These are phyloP conservation scores for Drosophila malerkotliana DNA, from an alignment of 1,140 invertebrate genomes.

Conservation along the genomic window DNA sequence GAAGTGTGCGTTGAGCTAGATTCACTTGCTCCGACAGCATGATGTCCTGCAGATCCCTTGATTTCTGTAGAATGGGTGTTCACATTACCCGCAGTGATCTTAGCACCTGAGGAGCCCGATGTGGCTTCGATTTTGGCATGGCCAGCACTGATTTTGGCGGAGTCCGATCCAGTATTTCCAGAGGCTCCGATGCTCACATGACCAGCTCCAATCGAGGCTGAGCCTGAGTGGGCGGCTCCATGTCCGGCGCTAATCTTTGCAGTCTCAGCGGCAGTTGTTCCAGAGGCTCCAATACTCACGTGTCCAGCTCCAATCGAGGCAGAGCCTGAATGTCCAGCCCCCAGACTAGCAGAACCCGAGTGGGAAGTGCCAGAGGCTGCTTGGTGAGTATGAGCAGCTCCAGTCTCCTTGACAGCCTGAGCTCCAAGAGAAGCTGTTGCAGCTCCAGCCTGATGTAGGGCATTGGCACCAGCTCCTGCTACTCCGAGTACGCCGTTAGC, in stretches of 20 bases:
- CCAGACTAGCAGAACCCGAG: not conserved
- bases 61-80: not conserved
- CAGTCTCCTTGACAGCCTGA: not conserved
- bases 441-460: not conserved
- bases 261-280: not conserved
- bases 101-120: not conserved
- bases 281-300: not conserved
- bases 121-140: not conserved
- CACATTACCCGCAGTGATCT: not conserved
- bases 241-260: not conserved
- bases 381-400: not conserved
- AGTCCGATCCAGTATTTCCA: not conserved
- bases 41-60: not conserved
- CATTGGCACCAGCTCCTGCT: slow-evolving; percentile 5
- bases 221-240: not conserved
- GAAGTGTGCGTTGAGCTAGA: not conserved
- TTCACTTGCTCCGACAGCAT: not conserved
- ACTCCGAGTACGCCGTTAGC: not conserved
- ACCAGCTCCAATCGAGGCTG: not conserved
- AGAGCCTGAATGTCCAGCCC: not conserved
- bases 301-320: not conserved
- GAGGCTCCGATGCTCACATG: slow-evolving; percentile 9
- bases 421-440: not conserved
- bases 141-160: not conserved
- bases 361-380: not conserved